Conservation (phyloP, 2,797 vertebrate species). For the Sebastes trivittatus region DNA sequence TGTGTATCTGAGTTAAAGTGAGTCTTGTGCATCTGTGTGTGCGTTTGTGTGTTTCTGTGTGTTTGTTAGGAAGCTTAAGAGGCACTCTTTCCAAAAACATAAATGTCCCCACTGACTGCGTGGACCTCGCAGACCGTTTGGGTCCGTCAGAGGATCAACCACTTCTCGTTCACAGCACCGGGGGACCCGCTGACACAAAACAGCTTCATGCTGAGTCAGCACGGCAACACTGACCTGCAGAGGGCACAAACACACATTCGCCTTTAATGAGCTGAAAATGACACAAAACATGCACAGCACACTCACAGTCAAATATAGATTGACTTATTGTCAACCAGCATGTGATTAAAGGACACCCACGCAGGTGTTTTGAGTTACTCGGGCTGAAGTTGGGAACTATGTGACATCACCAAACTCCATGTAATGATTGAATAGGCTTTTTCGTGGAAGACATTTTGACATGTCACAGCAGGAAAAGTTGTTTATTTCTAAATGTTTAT, state of each 20-base stretch:
- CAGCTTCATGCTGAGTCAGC: slow-evolving; percentile 61
- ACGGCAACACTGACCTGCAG: slow-evolving; percentile 71
- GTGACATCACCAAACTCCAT: neutral
- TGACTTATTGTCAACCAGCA: neutral
- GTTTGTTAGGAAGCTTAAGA: slow-evolving; percentile 30
- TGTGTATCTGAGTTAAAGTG: slow-evolving; percentile 15
- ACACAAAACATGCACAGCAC: neutral
- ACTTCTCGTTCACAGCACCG: slow-evolving; percentile 17
- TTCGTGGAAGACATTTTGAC: neutral
- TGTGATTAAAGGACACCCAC: neutral
- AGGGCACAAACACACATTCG: slow-evolving; percentile 19
- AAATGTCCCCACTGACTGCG: slow-evolving; percentile 23
- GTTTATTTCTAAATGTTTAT: neutral
- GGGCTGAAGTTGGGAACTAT: neutral
- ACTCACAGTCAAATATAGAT: neutral
- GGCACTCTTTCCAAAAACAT: slow-evolving; percentile 61
- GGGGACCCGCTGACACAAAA: slow-evolving; percentile 52
- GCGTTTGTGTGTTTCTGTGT: neutral
- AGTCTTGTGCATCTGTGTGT: slow-evolving; percentile 14
- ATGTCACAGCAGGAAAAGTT: neutral
- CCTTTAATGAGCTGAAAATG: neutral
- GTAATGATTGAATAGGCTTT: neutral
- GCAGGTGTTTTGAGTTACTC: neutral
- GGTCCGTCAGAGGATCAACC: slow-evolving; percentile 27
- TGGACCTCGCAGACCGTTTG: slow-evolving; percentile 17